phyloP scores from a whole-genome alignment of 2,888 invertebrate genomes.

The Lithophane semibrunnea region DNA sequence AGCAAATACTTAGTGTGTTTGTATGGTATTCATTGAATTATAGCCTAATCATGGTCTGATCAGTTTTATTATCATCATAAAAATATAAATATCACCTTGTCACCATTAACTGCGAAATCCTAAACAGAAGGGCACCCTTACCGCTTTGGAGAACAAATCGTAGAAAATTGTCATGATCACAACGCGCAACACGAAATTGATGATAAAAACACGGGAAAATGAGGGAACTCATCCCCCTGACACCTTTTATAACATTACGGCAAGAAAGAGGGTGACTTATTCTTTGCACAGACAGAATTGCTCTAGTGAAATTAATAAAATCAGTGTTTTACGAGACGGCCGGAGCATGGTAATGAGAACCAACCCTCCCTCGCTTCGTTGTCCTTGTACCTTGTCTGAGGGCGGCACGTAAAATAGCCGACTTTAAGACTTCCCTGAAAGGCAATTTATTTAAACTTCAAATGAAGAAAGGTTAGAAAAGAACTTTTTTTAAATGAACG shows the following conservation, averaged over 20 bases:
- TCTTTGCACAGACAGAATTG: conserved; percentile 58
- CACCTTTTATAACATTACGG: conserved; percentile 46
- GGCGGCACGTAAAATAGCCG: conserved; percentile 53
- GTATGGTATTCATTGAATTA: neutral
- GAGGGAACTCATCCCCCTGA: conserved; percentile 29
- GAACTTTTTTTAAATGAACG: conserved; percentile 28
- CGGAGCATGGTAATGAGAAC: conserved; percentile 69
- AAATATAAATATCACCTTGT: neutral
- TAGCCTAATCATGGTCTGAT: neutral
- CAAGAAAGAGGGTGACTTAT: conserved; percentile 52
- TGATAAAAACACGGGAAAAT: conserved; percentile 41
- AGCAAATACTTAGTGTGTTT: neutral
- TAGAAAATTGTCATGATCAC: conserved; percentile 39
- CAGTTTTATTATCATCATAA: neutral
- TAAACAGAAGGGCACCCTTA: conserved; percentile 24
- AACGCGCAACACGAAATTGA: conserved; percentile 39
- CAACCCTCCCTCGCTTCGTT: conserved; percentile 37
- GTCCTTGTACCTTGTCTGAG: conserved; percentile 38
- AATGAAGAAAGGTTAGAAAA: conserved; percentile 51
- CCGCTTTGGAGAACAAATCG: conserved; percentile 15
- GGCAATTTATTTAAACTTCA: conserved; percentile 64
- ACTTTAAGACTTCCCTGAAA: conserved; percentile 61
- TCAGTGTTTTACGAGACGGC: conserved; percentile 65
- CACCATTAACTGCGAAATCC: neutral
- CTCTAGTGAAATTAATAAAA: conserved; percentile 69